These are phyloP conservation scores for Leptothorax acervorum DNA, from an alignment of 2,888 invertebrate species.

Conservation along the genomic window DNA sequence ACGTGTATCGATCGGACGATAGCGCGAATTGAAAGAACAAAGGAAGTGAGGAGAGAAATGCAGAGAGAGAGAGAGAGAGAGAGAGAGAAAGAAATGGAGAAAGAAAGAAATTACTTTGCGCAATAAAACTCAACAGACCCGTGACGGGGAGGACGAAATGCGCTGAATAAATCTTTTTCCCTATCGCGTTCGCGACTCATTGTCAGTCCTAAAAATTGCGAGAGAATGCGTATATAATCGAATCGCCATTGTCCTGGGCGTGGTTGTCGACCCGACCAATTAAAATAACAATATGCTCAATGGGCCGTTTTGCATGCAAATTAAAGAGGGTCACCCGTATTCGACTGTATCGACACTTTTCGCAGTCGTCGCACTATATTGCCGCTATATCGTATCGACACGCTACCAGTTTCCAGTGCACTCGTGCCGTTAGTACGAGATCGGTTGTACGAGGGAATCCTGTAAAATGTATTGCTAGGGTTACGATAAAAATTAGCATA, in stretches of 20 bases:
- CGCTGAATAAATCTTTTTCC: constrained; percentile 65
- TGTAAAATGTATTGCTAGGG: neutral
- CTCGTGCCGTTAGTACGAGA: neutral
- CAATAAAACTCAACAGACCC: constrained; percentile 33
- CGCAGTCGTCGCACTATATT: constrained; percentile 48
- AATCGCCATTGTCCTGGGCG: constrained; percentile 62
- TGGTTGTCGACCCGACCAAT: constrained; percentile 67
- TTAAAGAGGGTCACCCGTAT: constrained; percentile 65
- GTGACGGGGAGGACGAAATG: constrained; percentile 36
- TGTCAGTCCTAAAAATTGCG: constrained; percentile 58
- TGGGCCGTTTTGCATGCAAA: constrained; percentile 76
- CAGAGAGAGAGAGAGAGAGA: neutral
- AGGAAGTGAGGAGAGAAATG: neutral
- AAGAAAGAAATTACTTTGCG: constrained; percentile 36
- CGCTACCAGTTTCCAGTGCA: constrained; percentile 18
- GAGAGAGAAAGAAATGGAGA: neutral
- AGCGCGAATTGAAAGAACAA: neutral
- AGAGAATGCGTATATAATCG: constrained; percentile 70
- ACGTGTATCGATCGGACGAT: constrained; percentile 39
- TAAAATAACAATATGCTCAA: constrained; percentile 78
- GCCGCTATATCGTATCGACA: neutral
- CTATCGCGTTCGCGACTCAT: constrained; percentile 20
- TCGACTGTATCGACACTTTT: constrained; percentile 65
- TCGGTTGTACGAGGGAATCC: neutral
- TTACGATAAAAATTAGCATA: constrained; percentile 19